phyloP scores from a whole-genome alignment of 2,797 vertebrate genomes.

The Etheostoma nigrum region DNA sequence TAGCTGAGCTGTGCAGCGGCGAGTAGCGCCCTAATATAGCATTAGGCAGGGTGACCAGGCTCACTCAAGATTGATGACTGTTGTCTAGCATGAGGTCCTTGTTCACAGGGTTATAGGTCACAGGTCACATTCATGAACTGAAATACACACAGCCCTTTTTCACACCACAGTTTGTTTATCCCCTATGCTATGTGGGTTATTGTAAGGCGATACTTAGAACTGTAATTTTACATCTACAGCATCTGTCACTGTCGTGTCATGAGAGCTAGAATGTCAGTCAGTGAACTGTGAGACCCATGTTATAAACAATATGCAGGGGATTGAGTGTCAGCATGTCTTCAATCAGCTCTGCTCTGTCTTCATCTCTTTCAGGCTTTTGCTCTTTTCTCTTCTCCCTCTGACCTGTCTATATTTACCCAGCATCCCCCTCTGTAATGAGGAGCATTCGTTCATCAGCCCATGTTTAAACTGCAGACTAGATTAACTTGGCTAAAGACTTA shows the following conservation, averaged over 20 bases:
- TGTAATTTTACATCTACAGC: slow-evolving; percentile 1
- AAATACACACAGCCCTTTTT: slow-evolving; percentile 14
- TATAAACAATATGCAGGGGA: slow-evolving; percentile 28
- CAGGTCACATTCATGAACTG: slow-evolving; percentile 29
- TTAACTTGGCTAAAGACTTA: slow-evolving; percentile 78
- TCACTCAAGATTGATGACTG: slow-evolving; percentile 65
- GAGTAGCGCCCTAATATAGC: slow-evolving; percentile 62
- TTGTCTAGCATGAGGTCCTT: slow-evolving; percentile 46
- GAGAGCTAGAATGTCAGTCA: slow-evolving; percentile 8
- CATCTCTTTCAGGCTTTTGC: slow-evolving; percentile 14
- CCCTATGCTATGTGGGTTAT: neutral
- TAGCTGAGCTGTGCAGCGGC: slow-evolving; percentile 62
- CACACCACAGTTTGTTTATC: slow-evolving; percentile 8
- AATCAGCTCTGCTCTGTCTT: slow-evolving; percentile 47
- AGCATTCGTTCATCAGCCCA: slow-evolving; percentile 62
- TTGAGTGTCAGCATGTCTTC: slow-evolving; percentile 43
- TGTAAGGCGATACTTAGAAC: neutral
- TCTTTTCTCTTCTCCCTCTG: slow-evolving; percentile 45
- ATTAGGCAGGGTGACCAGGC: slow-evolving; percentile 42
- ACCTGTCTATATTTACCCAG: slow-evolving; percentile 65
- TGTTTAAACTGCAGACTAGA: slow-evolving; percentile 79
- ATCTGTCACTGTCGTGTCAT: neutral
- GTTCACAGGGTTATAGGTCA: slow-evolving; percentile 43
- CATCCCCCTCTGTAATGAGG: slow-evolving; percentile 59
- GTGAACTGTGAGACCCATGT: slow-evolving; percentile 17